A percentile compares a stretch with the other conserved stretches of the same genome.
Conservation (phyloP, 2,113 vertebrate genomes). For the Mus pahari region DNA sequence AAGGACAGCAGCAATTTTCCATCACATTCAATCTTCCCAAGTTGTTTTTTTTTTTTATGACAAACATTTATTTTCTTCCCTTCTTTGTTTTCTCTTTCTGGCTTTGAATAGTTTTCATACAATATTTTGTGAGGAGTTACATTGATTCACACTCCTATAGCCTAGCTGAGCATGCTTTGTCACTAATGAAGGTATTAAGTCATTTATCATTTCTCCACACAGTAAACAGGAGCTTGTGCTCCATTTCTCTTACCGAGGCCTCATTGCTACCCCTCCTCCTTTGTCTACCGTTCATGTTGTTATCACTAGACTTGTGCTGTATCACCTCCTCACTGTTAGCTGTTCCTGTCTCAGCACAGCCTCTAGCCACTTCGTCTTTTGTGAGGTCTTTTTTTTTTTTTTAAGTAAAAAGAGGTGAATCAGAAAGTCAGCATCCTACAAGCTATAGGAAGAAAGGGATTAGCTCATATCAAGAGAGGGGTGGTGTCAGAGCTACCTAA, state of each 20-base stretch:
- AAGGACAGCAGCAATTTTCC: conserved; percentile 68
- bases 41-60: conserved; percentile 40
- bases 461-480: conserved; percentile 12
- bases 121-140: conserved; percentile 12
- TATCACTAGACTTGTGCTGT: background rate
- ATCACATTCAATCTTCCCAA: conserved; percentile 52
- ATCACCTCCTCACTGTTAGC: background rate
- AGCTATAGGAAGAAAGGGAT: background rate
- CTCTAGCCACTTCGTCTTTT: background rate
- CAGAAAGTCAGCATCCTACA: background rate
- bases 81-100: conserved; percentile 42
- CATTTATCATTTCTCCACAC: conserved; percentile 7
- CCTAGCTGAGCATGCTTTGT: background rate
- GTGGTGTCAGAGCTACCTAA: background rate
- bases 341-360: background rate
- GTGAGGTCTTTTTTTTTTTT: conserved; percentile 32
- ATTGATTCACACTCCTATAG: background rate
- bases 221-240: background rate
- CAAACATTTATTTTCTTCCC: background rate
- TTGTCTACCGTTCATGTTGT: background rate
- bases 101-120: conserved; percentile 37
- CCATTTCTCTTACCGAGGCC: background rate
- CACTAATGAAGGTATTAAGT: background rate
- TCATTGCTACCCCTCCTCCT: background rate
- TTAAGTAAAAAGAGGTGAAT: background rate